phyloP scores from a whole-genome alignment of 2,797 vertebrate genomes.

The Scolopax rusticola region DNA sequence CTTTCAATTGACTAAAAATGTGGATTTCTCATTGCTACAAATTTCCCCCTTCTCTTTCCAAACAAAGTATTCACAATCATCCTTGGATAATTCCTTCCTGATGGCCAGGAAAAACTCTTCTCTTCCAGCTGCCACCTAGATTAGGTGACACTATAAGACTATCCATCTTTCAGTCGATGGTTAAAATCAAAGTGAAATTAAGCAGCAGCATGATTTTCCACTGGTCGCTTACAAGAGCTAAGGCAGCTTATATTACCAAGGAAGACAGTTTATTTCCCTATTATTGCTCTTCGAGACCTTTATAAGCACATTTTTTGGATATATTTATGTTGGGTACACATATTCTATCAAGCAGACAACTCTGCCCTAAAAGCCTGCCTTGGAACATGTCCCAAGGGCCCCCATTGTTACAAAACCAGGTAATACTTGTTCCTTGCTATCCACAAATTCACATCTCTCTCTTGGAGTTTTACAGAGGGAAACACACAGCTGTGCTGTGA shows the following conservation, averaged over 20 bases:
- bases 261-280: background rate
- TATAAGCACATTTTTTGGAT: background rate
- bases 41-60: constrained; percentile 45
- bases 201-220: background rate
- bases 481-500: background rate
- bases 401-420: background rate
- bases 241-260: background rate
- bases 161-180: background rate
- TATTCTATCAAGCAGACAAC: background rate
- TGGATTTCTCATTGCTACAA: constrained; percentile 37
- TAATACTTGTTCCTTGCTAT: background rate
- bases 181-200: background rate
- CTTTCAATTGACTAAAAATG: constrained; percentile 19
- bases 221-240: background rate
- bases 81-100: constrained; percentile 13
- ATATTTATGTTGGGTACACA: background rate
- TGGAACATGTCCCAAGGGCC: background rate
- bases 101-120: constrained; percentile 50
- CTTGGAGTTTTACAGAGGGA: background rate
- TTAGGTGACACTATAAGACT: background rate
- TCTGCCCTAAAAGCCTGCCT: background rate
- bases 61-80: constrained; percentile 29
- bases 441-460: background rate
- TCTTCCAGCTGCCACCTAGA: constrained; percentile 36
- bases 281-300: background rate